Conservation (phyloP, 2,797 vertebrate species). For the Coranthus polyacanthus region DNA sequence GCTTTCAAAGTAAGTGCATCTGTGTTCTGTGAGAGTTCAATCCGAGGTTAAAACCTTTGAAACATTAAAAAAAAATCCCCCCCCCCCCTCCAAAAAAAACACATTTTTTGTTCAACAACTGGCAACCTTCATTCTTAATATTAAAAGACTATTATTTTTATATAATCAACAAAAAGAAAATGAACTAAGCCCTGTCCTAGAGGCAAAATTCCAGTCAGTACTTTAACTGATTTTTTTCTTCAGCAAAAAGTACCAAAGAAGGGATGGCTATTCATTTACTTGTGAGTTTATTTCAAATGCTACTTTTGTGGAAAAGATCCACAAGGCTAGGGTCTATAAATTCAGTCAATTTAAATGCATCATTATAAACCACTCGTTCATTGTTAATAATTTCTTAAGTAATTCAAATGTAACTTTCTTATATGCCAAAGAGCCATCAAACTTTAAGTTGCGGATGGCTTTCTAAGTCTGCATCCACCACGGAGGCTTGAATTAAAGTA, state of each 20-base stretch:
- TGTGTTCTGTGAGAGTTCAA: neutral
- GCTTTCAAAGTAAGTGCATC: neutral
- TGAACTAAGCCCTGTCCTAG: neutral
- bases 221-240: too few relatives aligned
- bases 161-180: neutral
- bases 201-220: constrained; percentile 11
- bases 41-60: neutral
- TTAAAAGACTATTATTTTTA: neutral
- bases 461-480: constrained; percentile 24
- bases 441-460: constrained; percentile 47
- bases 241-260: constrained; percentile 15
- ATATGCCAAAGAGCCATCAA: constrained; percentile 49
- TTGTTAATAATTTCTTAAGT: constrained; percentile 58
- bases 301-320: constrained; percentile 19
- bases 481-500: constrained; percentile 34
- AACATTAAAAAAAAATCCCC: neutral
- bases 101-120: neutral
- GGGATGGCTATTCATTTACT: constrained; percentile 6
- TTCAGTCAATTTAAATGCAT: constrained; percentile 37
- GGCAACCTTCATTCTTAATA: neutral
- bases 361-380: constrained; percentile 52
- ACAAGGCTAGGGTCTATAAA: constrained; percentile 8
- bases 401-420: constrained; percentile 54
- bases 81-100: neutral
- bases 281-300: constrained; percentile 28